Percentiles rank a stretch among this genome's conserved stretches.
Evolutionary conservation across 2,113 vertebrate species (phyloP).

Genomic region (Mormoops blainvillei): DNA sequence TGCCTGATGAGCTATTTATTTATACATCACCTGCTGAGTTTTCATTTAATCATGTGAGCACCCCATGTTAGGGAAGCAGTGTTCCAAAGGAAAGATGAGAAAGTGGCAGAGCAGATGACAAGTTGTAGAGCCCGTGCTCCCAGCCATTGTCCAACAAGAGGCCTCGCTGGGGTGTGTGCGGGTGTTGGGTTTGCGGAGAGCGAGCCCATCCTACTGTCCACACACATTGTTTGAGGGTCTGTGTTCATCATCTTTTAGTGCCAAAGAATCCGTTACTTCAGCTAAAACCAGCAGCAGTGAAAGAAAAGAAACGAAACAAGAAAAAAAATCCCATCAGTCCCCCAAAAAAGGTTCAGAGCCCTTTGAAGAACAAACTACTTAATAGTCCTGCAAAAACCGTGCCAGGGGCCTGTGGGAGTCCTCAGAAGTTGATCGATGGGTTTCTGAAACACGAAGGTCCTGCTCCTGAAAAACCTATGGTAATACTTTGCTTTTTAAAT

Average conservation of each 20-base stretch:
- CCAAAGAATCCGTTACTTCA: conserved; percentile 88
- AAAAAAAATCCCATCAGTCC: conserved; percentile 86
- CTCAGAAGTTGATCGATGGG: conserved; percentile 83
- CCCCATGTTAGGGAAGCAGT: too few relatives aligned
- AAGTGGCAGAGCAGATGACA: background rate
- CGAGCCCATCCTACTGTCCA: fast-evolving
- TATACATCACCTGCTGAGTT: background rate
- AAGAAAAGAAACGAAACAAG: conserved; percentile 88
- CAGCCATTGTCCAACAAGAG: background rate
- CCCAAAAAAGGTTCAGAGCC: conserved; percentile 86
- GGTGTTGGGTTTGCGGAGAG: background rate
- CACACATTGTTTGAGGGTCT: background rate
- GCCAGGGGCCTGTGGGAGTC: conserved; percentile 72
- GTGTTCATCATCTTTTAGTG: conserved; percentile 73
- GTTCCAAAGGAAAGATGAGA: background rate
- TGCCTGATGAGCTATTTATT: background rate
- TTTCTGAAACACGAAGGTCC: conserved; percentile 82
- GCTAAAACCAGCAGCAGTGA: conserved; percentile 82
- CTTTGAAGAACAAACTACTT: conserved; percentile 84
- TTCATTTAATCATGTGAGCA: background rate
- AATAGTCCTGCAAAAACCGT: conserved; percentile 84
- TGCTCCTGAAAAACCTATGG: conserved; percentile 78
- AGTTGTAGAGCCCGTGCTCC: background rate
- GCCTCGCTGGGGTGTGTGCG: background rate
- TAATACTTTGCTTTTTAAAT: conserved; percentile 61